These are phyloP conservation scores for Maccullochella peelii DNA, from an alignment of 2,113 vertebrate genomes.

Conservation along the genomic window DNA sequence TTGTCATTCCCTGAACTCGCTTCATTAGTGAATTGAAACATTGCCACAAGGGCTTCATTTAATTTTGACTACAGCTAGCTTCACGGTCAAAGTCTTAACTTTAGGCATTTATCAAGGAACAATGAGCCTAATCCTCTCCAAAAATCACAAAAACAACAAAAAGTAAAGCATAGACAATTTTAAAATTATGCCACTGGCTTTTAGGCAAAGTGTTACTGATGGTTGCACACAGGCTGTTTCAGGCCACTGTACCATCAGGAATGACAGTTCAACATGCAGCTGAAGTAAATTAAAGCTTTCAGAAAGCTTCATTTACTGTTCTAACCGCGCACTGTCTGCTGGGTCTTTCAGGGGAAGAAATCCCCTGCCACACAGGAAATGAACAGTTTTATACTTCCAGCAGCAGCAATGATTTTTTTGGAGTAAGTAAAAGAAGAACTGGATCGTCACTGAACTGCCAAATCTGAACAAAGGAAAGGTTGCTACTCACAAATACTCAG, in stretches of 20 bases:
- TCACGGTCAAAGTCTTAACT: constrained; percentile 38
- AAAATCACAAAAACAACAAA: background rate
- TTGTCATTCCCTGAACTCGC: constrained; percentile 24
- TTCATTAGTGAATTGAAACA: constrained; percentile 35
- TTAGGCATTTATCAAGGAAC: constrained; percentile 26
- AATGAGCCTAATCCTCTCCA: constrained; percentile 18
- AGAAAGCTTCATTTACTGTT: constrained; percentile 36
- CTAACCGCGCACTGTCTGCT: constrained; percentile 33
- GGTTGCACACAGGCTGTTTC: background rate
- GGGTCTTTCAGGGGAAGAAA: constrained; percentile 21
- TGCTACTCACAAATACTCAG: background rate
- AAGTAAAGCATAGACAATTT: background rate
- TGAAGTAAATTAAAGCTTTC: constrained; percentile 24
- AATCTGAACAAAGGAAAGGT: constrained; percentile 6
- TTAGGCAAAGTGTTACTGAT: constrained; percentile 2
- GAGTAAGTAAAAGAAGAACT: constrained; percentile 13
- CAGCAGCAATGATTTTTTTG: background rate
- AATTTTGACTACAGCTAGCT: background rate
- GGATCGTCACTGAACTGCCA: constrained; percentile 9
- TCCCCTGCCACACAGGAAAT: constrained; percentile 40
- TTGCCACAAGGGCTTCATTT: constrained; percentile 31
- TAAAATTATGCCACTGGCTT: constrained; percentile 3
- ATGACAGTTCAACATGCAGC: constrained; percentile 22
- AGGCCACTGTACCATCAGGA: background rate
- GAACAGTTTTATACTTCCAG: constrained; percentile 30